Evolutionary conservation across 2,797 vertebrate genomes (phyloP).

Genomic region (Rhinoraja longicauda): DNA sequence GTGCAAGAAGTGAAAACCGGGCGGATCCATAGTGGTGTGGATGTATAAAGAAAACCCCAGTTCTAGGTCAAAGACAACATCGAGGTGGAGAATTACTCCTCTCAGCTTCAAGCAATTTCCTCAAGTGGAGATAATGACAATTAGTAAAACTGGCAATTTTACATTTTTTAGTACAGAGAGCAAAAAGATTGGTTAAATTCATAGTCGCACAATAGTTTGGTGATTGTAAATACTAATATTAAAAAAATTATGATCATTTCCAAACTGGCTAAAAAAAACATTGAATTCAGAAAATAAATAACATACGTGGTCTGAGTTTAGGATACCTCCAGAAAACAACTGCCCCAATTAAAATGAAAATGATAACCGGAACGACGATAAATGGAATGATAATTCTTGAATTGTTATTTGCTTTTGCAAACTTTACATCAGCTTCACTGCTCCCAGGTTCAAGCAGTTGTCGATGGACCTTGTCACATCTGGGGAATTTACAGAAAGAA

Average conservation of each 20-base stretch:
- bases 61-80: too few relatives aligned
- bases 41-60: too few relatives aligned
- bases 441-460: not conserved
- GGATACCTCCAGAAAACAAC: not conserved
- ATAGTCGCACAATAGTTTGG: not conserved
- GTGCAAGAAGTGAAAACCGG: too few relatives aligned
- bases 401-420: not conserved
- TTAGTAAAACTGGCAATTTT: not conserved
- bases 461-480: not conserved
- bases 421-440: not conserved
- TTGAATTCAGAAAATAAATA: not conserved
- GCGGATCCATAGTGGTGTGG: too few relatives aligned
- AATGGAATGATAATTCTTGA: rapidly evolving
- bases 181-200: not conserved
- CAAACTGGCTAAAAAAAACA: not conserved
- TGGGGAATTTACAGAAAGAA: not conserved
- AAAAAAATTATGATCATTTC: not conserved
- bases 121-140: too few relatives aligned
- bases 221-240: too few relatives aligned
- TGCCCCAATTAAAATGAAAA: rapidly evolving
- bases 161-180: not conserved
- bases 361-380: not conserved
- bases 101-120: too few relatives aligned
- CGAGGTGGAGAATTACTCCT: too few relatives aligned
- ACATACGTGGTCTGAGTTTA: not conserved